Conservation (phyloP, 35 echinoderm and acorn worm species). For the Apostichopus parvimensis region DNA sequence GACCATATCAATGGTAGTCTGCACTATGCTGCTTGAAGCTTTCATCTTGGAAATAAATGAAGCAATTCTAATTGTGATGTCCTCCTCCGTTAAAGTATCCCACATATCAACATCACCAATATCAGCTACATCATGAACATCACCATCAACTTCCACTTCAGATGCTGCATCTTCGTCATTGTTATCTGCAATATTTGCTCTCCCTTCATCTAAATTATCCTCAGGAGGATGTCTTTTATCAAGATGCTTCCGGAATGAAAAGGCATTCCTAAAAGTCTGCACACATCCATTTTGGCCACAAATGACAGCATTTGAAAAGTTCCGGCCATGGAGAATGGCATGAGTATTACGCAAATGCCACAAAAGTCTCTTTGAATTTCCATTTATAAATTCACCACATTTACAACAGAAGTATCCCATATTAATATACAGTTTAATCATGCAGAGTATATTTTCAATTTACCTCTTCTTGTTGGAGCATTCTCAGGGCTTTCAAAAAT, state of each 20-base stretch:
- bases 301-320: not conserved
- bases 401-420: not conserved
- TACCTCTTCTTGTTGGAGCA: too few relatives aligned
- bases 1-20: conserved; percentile 36
- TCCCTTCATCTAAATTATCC: not conserved
- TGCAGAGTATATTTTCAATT: too few relatives aligned
- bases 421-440: not conserved
- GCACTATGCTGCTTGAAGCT: not conserved
- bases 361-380: conserved; percentile 15
- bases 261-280: not conserved
- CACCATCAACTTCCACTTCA: not conserved
- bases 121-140: not conserved
- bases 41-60: conserved; percentile 35
- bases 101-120: not conserved
- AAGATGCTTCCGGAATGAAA: not conserved
- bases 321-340: not conserved
- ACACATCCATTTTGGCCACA: not conserved
- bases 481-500: too few relatives aligned
- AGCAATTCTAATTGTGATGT: not conserved
- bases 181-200: not conserved
- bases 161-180: not conserved
- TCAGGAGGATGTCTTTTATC: not conserved
- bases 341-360: conserved; percentile 25
- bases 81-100: not conserved
- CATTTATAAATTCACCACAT: not conserved